Percentiles rank a stretch among this genome's conserved stretches.
These are phyloP conservation scores for Beris chalybata DNA, from an alignment of 2,888 invertebrate species.

Conservation along the genomic window DNA sequence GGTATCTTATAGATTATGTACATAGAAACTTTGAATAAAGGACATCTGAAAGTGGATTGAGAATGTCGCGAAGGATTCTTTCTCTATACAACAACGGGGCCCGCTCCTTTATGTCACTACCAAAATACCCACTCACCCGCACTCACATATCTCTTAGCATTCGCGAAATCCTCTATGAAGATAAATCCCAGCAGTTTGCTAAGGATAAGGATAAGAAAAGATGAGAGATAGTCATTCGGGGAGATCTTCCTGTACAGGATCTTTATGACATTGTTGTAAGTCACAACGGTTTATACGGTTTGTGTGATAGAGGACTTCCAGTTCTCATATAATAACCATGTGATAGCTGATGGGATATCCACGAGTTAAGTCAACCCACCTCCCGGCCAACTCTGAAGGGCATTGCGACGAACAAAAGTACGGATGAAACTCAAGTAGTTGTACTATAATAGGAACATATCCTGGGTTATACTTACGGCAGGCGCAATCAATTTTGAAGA, in stretches of 20 bases:
- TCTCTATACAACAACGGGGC: background rate
- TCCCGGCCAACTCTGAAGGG: background rate
- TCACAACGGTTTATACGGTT: conserved; percentile 31
- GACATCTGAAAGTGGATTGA: too few relatives aligned
- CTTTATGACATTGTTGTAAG: conserved; percentile 37
- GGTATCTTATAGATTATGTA: too few relatives aligned
- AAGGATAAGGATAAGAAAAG: conserved; percentile 21
- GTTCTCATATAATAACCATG: conserved; percentile 6
- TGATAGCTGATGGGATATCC: background rate
- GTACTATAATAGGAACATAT: conserved; percentile 1
- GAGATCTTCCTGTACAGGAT: conserved; percentile 31
- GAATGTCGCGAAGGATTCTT: too few relatives aligned
- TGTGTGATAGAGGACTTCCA: conserved; percentile 23
- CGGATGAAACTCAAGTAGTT: background rate
- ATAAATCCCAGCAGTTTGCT: conserved; percentile 23
- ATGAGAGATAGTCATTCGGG: conserved; percentile 28
- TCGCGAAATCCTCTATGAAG: conserved; percentile 16
- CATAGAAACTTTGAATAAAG: too few relatives aligned
- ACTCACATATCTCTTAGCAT: conserved; percentile 18
- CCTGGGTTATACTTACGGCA: conserved; percentile 41
- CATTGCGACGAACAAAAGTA: conserved; percentile 2
- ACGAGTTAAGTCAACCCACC: background rate
- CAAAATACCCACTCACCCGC: conserved; percentile 3
- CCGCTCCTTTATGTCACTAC: conserved; percentile 6
- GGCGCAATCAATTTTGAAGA: conserved; percentile 42